phyloP scores from a whole-genome alignment of 1,140 invertebrate genomes.

The Ceratosolen fusciceps region DNA sequence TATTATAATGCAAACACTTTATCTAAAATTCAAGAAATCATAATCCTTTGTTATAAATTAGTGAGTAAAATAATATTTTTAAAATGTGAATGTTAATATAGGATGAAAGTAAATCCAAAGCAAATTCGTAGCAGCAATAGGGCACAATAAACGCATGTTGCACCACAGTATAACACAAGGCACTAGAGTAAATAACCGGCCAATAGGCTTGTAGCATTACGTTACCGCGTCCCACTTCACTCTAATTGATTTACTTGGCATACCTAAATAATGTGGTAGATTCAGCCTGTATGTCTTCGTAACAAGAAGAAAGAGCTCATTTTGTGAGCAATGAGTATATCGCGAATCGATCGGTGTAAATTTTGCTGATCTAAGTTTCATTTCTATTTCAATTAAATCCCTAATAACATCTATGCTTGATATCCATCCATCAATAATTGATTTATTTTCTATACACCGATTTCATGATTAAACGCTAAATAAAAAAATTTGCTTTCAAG shows the following conservation, averaged over 20 bases:
- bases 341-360: neutral
- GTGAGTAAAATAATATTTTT: no score
- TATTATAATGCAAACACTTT: no score
- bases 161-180: neutral
- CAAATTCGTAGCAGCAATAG: neutral
- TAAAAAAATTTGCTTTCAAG: no score
- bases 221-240: neutral
- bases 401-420: no score
- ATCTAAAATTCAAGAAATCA: no score
- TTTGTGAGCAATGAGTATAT: neutral
- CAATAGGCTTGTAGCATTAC: neutral
- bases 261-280: slow-evolving; percentile 16
- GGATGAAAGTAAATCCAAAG: neutral
- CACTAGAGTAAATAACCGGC: neutral
- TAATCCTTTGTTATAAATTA: no score
- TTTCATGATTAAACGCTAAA: no score
- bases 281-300: neutral
- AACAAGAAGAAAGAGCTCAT: neutral
- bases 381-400: no score
- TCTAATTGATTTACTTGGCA: slow-evolving; percentile 7
- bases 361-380: neutral
- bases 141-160: neutral
- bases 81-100: neutral
- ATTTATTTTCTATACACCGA: no score
- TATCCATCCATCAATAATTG: no score